Base-by-base conservation (phyloP, 2,888 invertebrate species). In the Tetrapedia diversipes region DNA sequence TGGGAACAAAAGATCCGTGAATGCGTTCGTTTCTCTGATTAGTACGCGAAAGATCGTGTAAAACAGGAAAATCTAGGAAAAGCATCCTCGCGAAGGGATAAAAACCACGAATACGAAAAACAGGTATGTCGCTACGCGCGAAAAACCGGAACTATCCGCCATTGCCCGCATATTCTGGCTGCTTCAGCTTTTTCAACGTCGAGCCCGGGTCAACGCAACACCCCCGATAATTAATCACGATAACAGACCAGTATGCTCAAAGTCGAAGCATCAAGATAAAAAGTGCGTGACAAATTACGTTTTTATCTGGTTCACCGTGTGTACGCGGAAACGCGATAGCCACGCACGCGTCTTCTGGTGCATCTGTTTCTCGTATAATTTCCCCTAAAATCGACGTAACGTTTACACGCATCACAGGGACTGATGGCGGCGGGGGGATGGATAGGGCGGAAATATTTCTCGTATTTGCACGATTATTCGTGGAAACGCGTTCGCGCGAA, bases 321-420 rank as follows among this genome's bases (percentile, higher is more conserved):
- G 16, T 19, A 41, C 19, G 29, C 39, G 63, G 39, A 51, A 59
- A 59, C 45, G 54, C 4, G 37, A 63, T 27, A n/a, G n/a, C n/a
- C n/a, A n/a, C n/a, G n/a, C n/a, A 61, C 4, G 34, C 63, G 49
- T n/a, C 27, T 14, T 22, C 10, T 8, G 14, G 24, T 41, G 66
- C 71, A 19, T 57, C 65, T 66, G 57, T 29, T 64, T 65, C 51
- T 39, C 41, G 57, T 66, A 47, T 19, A 2, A 37, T 47, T 47
- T 57, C 57, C 14, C 37, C 47, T 66, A 56, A 66, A 67, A 10
- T 51, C 61, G 37, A 47, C 37, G 47, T 39, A 29, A 34, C 27
- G 66, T 66, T 66, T 66, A 66, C 11, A 32, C 41, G 7, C n/a
- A 14, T 6, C 45, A 14, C 7, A 22, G 2, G 24, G 14, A 11